A percentile compares a stretch with the other conserved stretches of the same genome.
phyloP scores from a whole-genome alignment of 2,888 invertebrate species.

The Epiblema foenella region DNA sequence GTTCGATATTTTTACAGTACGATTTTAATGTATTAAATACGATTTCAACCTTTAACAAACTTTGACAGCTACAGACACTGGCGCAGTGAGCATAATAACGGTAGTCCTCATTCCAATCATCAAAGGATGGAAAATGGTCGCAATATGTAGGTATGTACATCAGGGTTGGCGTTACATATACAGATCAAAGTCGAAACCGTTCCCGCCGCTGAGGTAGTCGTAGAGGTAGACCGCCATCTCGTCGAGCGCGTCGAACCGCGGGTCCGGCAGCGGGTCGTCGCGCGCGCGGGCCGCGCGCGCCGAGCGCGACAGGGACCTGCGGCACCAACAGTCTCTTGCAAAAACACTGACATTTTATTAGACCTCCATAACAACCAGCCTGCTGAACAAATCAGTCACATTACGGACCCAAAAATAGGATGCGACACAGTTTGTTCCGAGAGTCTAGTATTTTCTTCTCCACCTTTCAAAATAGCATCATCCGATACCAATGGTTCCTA shows the following conservation, averaged over 20 bases:
- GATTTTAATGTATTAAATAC: too few relatives aligned
- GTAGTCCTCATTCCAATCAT: not conserved
- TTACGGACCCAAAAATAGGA: too few relatives aligned
- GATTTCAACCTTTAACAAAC: too few relatives aligned
- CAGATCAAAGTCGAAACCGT: conserved; percentile 83
- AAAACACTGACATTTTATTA: not conserved
- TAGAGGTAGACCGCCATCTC: conserved; percentile 86
- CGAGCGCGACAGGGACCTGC: conserved; percentile 77
- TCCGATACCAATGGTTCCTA: too few relatives aligned
- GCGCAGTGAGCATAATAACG: too few relatives aligned
- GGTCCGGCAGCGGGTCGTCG: conserved; percentile 69
- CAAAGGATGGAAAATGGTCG: not conserved
- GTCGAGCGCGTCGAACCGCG: conserved; percentile 79
- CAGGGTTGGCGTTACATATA: conserved; percentile 63
- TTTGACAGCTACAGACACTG: too few relatives aligned
- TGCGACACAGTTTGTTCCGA: too few relatives aligned
- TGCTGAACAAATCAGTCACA: not conserved
- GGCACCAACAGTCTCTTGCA: not conserved
- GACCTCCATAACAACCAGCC: not conserved
- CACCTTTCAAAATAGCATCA: too few relatives aligned
- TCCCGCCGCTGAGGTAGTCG: conserved; percentile 86
- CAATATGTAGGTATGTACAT: not conserved
- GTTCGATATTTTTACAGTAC: too few relatives aligned
- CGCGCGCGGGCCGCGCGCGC: conserved; percentile 72
- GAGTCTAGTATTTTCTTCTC: too few relatives aligned